Evolutionary conservation across 2,113 vertebrate genomes (phyloP).

Genomic region (Canis aureus): DNA sequence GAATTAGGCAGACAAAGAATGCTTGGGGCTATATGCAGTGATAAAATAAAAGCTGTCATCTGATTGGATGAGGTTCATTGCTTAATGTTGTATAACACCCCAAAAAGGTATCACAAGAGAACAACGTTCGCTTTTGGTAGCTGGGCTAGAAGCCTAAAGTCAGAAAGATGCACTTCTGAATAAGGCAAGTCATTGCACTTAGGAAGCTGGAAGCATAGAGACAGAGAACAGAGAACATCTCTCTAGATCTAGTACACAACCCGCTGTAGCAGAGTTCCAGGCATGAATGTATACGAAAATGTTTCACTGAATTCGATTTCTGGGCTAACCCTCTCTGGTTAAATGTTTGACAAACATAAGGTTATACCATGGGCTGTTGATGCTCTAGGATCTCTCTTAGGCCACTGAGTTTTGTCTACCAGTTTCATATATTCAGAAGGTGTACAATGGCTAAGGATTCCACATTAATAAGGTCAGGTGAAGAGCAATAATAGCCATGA

Average conservation of each 20-base stretch:
- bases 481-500: neutral
- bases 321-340: neutral
- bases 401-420: neutral
- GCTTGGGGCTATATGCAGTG: slow-evolving; percentile 92
- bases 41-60: slow-evolving; percentile 92
- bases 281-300: neutral
- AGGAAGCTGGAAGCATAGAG: neutral
- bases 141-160: slow-evolving; percentile 89
- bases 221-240: neutral
- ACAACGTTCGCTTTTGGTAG: slow-evolving; percentile 89
- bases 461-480: neutral
- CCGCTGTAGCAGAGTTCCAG: neutral
- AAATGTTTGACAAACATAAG: neutral
- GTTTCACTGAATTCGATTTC: neutral
- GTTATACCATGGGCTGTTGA: too few relatives aligned
- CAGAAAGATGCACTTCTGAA: neutral
- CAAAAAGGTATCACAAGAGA: slow-evolving; percentile 89
- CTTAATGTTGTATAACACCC: slow-evolving; percentile 88
- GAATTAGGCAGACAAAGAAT: slow-evolving; percentile 89
- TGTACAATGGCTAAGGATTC: neutral
- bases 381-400: neutral
- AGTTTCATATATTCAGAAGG: neutral
- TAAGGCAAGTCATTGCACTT: neutral
- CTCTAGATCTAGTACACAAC: neutral
- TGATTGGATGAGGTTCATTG: slow-evolving; percentile 90